Conservation (phyloP, 2,797 vertebrate genomes). For the Cetoscarus ocellatus region DNA sequence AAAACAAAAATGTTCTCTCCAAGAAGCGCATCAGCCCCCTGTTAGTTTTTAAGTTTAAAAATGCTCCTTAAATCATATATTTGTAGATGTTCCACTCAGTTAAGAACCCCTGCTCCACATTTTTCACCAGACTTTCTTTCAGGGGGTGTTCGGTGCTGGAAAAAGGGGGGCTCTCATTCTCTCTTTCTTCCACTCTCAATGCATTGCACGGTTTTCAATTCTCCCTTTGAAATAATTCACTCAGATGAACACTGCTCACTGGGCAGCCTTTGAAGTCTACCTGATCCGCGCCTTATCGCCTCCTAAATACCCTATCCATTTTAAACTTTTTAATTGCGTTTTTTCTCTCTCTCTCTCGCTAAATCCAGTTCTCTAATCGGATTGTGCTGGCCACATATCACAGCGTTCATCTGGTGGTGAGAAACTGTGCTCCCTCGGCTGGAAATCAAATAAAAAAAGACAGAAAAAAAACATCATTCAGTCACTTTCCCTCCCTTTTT, state of each 20-base stretch:
- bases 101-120: slow-evolving; percentile 39
- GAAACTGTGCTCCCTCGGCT: slow-evolving; percentile 66
- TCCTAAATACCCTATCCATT: slow-evolving; percentile 67
- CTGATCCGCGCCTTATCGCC: slow-evolving; percentile 73
- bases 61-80: slow-evolving; percentile 3
- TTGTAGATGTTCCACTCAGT: slow-evolving; percentile 40
- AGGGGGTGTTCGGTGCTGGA: background rate
- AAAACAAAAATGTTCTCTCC: no score
- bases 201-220: slow-evolving; percentile 63
- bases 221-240: slow-evolving; percentile 72
- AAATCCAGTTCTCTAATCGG: slow-evolving; percentile 77
- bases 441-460: slow-evolving; percentile 59
- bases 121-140: slow-evolving; percentile 36
- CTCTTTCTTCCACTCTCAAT: slow-evolving; percentile 43
- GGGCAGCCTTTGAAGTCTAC: slow-evolving; percentile 75
- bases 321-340: slow-evolving; percentile 82
- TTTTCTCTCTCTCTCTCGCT: slow-evolving; percentile 44
- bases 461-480: background rate
- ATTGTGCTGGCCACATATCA: slow-evolving; percentile 73
- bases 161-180: slow-evolving; percentile 22
- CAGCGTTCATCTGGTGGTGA: slow-evolving; percentile 67
- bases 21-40: no score
- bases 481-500: slow-evolving; percentile 1
- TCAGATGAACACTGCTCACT: slow-evolving; percentile 67
- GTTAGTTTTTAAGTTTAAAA: no score